These are phyloP conservation scores for Tenualosa thibaudeaui DNA, from an alignment of 2,797 vertebrate species.

Conservation along the genomic window DNA sequence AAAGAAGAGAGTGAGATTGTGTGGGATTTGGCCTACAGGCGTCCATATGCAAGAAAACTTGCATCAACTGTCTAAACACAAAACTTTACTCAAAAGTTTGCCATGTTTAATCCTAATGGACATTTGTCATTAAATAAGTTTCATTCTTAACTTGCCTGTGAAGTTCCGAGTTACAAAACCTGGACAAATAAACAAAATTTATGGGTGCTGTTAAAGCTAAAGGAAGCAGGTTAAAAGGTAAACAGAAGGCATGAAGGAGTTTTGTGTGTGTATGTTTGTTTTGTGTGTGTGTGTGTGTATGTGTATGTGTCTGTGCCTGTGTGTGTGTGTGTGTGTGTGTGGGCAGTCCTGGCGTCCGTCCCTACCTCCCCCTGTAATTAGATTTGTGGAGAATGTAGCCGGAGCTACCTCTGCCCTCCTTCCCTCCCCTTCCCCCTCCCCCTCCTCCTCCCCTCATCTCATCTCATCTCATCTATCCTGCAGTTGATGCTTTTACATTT, in stretches of 20 bases:
- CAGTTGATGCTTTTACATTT: background rate
- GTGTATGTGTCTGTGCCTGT: constrained; percentile 37
- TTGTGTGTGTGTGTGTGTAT: constrained; percentile 43
- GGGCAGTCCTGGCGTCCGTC: constrained; percentile 64
- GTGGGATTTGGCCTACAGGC: background rate
- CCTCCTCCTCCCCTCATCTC: background rate
- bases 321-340: constrained; percentile 47
- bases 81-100: background rate
- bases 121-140: background rate
- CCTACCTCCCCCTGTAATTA: constrained; percentile 73
- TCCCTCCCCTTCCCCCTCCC: constrained; percentile 45
- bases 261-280: constrained; percentile 53
- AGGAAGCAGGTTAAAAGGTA: constrained; percentile 8
- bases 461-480: background rate
- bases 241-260: constrained; percentile 7
- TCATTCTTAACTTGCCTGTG: background rate
- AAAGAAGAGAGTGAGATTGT: background rate
- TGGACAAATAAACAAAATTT: constrained; percentile 8
- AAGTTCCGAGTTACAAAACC: background rate
- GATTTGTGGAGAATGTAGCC: constrained; percentile 78
- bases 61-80: background rate
- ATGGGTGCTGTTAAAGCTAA: background rate
- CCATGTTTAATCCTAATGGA: background rate
- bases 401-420: constrained; percentile 70
- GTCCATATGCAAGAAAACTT: background rate